Base-by-base conservation (phyloP, 2,113 vertebrate genomes). In the Paradoxurus hermaphroditus region DNA sequence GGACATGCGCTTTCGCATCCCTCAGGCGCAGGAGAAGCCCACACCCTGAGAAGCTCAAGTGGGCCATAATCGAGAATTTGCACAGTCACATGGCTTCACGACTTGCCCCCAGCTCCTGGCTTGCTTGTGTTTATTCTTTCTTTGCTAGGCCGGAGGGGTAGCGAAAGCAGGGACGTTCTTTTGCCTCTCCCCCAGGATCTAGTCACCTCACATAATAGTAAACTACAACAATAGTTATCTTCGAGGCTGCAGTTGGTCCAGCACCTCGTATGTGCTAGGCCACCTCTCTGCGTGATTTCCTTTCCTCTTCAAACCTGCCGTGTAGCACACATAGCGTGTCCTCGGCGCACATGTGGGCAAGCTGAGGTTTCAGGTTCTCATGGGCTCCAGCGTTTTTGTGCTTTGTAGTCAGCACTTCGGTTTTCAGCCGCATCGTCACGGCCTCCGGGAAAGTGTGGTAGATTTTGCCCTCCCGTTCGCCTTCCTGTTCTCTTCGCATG, bases 91-190 rank as follows among this genome's bases (percentile, higher is more conserved):
- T 0, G 4, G 39, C 92, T 86, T 62, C 27, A 31, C 36, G 10
- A 7, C 62, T 94, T 92, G 70, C 31, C 70, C 84, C 56, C 46
- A 85, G 29, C 81, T 65, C 65, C 46, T 70, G 81, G 79, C 51
- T 89, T 83, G 46, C 75, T 62, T 53, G 7, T 86, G 72, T 94
- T 91, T 92, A 8, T 53, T 44, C 72, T 72, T 73, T 62, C 34
- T 88, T 95, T 63, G 34, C 83, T 91, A 75, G 86, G 77, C 82
- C 70, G 77, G 59, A 95, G 44, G 19, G 63, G 15, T 25, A 63
- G 63, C 86, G 85, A 36, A 91, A 46, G 72, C 9, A 89, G 36
- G 77, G 89, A 90, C 36, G 51, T 82, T 84, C 53, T 90, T 95
- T 75, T 77, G 56, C 81, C 81, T 87, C 67, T 92, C 44, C 86